phyloP scores from a whole-genome alignment of 2,888 invertebrate species.

The Drosophila peninsularis region DNA sequence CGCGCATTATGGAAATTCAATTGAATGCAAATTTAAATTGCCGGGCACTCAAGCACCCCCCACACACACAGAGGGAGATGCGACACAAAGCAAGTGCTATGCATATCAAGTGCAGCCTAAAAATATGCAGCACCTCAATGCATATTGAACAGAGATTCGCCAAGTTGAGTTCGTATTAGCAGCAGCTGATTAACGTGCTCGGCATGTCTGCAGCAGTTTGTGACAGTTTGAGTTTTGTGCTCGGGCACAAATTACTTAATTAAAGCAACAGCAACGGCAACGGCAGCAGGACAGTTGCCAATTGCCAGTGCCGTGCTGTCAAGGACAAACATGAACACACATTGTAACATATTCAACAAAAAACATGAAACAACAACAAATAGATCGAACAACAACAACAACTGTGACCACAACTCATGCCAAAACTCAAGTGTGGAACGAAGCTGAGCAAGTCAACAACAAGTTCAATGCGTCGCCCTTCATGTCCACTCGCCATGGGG shows the following conservation, averaged over 20 bases:
- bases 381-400: slow-evolving; percentile 24
- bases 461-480: slow-evolving; percentile 62
- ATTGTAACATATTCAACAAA: slow-evolving; percentile 34
- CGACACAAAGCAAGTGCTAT: slow-evolving; percentile 37
- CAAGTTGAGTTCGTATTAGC: slow-evolving; percentile 14
- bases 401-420: slow-evolving; percentile 41
- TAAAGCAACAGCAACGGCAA: slow-evolving; percentile 40
- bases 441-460: slow-evolving; percentile 50
- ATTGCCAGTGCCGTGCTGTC: slow-evolving; percentile 33
- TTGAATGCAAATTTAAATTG: slow-evolving; percentile 77
- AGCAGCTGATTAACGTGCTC: slow-evolving; percentile 19
- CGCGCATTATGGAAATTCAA: slow-evolving; percentile 77
- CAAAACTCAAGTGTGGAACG: slow-evolving; percentile 39
- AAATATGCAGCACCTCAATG: slow-evolving; percentile 63
- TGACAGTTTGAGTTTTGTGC: slow-evolving; percentile 17
- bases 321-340: slow-evolving; percentile 37
- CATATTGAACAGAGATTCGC: slow-evolving; percentile 59
- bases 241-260: slow-evolving; percentile 55
- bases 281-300: slow-evolving; percentile 16
- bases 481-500: slow-evolving; percentile 40
- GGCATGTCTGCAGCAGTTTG: neutral
- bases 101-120: slow-evolving; percentile 62
- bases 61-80: neutral
- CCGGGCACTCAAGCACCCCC: slow-evolving; percentile 29
- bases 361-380: slow-evolving; percentile 14